Percentiles rank a stretch among this genome's conserved stretches.
phyloP scores from a whole-genome alignment of 2,888 invertebrate genomes.

The Eristalinus aeneus region DNA sequence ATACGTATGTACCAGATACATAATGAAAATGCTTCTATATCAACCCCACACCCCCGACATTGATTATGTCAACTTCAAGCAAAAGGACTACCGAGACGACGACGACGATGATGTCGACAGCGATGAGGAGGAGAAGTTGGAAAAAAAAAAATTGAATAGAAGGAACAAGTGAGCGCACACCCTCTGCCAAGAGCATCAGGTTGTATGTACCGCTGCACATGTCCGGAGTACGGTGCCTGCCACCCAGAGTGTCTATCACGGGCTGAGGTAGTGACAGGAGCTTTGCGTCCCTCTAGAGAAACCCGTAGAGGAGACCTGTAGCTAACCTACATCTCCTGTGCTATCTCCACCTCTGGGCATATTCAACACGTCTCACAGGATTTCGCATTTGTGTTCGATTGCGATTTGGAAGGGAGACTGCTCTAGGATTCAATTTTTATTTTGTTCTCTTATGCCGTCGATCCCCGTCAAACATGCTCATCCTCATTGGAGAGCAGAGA shows the following conservation, averaged over 20 bases:
- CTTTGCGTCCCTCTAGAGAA: slow-evolving; percentile 11
- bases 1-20: slow-evolving; percentile 34
- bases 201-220: slow-evolving; percentile 44
- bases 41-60: slow-evolving; percentile 36
- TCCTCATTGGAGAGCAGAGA: slow-evolving; percentile 27
- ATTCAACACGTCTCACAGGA: slow-evolving; percentile 70
- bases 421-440: slow-evolving; percentile 50
- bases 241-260: slow-evolving; percentile 41
- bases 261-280: slow-evolving; percentile 37
- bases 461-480: background rate
- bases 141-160: slow-evolving; percentile 13
- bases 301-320: slow-evolving; percentile 57
- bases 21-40: slow-evolving; percentile 43
- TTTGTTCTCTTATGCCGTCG: slow-evolving; percentile 29
- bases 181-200: slow-evolving; percentile 32
- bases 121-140: slow-evolving; percentile 48
- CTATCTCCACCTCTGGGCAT: slow-evolving; percentile 39
- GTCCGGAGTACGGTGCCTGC: slow-evolving; percentile 9
- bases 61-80: slow-evolving; percentile 69
- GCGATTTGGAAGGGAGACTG: slow-evolving; percentile 47
- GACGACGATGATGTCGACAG: slow-evolving; percentile 65
- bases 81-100: slow-evolving; percentile 49
- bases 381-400: slow-evolving; percentile 54
- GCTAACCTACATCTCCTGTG: slow-evolving; percentile 49
- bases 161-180: slow-evolving; percentile 1